phyloP scores from a whole-genome alignment of 2,113 vertebrate species.

The Mus spicilegus region DNA sequence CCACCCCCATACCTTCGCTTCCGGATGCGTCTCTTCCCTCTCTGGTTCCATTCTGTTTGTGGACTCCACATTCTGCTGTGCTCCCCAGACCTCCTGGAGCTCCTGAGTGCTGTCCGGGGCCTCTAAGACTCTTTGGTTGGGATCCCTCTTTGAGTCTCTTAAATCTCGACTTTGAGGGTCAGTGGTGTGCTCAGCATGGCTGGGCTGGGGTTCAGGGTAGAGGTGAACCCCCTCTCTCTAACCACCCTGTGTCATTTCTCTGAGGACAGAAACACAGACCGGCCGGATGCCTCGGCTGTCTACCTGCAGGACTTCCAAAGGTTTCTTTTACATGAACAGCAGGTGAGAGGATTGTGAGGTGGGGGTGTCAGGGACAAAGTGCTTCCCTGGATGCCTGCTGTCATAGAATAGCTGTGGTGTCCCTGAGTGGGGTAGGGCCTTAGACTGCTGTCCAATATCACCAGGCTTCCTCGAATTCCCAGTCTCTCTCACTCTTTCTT shows the following conservation, averaged over 20 bases:
- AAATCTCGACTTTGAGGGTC: accelerated
- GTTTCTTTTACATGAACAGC: conserved; percentile 94
- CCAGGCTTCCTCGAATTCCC: neutral
- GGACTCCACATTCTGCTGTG: accelerated
- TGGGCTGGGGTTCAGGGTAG: neutral
- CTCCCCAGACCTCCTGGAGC: too few species aligned
- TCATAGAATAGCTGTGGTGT: accelerated
- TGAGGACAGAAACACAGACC: conserved; percentile 92
- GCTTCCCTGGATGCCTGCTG: neutral
- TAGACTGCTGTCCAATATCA: accelerated
- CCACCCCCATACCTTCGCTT: neutral
- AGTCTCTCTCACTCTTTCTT: neutral
- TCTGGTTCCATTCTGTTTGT: neutral
- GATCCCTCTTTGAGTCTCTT: neutral
- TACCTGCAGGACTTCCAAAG: conserved; percentile 96
- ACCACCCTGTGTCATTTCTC: neutral
- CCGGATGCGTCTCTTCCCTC: neutral
- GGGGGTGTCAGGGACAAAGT: neutral
- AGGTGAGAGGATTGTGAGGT: conserved; percentile 86
- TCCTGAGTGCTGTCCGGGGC: neutral
- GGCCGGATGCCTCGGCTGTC: conserved; percentile 92
- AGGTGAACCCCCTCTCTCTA: neutral
- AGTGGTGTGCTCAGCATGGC: accelerated
- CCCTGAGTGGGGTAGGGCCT: neutral
- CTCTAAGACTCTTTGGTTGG: neutral